Evolutionary conservation across 2,888 invertebrate species (phyloP).

Genomic region (Oligia fasciuncula): DNA sequence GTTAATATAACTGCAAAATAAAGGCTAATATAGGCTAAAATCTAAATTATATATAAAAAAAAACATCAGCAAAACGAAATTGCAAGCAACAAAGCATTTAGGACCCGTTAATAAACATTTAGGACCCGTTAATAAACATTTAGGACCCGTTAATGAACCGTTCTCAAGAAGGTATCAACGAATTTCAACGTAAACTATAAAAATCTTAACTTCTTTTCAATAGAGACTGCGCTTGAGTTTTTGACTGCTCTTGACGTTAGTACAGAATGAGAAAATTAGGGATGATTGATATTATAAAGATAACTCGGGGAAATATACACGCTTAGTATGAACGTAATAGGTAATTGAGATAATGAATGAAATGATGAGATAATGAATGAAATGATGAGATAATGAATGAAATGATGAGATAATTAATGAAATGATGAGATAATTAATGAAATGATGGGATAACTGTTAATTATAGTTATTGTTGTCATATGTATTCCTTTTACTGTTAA

Average conservation of each 20-base stretch:
- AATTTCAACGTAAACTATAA: not conserved
- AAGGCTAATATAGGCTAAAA: not conserved
- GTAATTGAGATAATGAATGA: too few species aligned
- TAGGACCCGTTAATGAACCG: slow-evolving; percentile 1
- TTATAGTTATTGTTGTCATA: too few species aligned
- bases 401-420: too few species aligned
- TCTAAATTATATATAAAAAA: not conserved
- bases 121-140: not conserved
- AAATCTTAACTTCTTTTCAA: not conserved
- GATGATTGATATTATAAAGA: not conserved
- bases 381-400: too few species aligned
- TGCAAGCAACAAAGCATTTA: slow-evolving; percentile 21
- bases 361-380: too few species aligned
- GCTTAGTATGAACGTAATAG: too few species aligned
- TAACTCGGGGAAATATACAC: too few species aligned
- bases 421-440: too few species aligned
- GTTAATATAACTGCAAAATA: not conserved
- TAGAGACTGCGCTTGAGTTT: not conserved
- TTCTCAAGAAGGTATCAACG: slow-evolving; percentile 1
- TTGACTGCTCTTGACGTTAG: not conserved
- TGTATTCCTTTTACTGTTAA: too few species aligned
- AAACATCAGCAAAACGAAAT: not conserved
- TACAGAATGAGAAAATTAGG: not conserved
- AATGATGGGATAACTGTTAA: too few species aligned
- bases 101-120: slow-evolving; percentile 8